A percentile compares a stretch with the other conserved stretches of the same genome.
Evolutionary conservation across 2,797 vertebrate genomes (phyloP).

Genomic region (Sparidentex hasta): DNA sequence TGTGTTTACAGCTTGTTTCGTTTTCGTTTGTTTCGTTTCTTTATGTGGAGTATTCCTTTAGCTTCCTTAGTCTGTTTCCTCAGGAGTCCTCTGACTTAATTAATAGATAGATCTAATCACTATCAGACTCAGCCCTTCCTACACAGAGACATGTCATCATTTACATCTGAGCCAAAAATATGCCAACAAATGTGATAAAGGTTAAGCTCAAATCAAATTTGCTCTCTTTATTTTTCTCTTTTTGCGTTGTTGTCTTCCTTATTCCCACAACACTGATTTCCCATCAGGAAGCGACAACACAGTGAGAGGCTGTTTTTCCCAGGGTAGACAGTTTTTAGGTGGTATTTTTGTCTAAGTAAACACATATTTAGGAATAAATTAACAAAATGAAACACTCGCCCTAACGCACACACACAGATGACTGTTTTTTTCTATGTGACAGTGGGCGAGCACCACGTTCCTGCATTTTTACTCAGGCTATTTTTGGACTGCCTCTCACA

Average conservation of each 20-base stretch:
- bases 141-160: neutral
- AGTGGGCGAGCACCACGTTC: constrained; percentile 59
- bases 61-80: neutral
- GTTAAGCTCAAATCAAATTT: neutral
- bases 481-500: constrained; percentile 79
- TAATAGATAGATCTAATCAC: neutral
- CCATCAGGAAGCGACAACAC: neutral
- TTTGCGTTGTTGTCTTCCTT: constrained; percentile 2
- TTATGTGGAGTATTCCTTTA: neutral
- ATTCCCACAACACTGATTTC: constrained; percentile 23
- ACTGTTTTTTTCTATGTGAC: constrained; percentile 56
- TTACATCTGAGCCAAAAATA: neutral
- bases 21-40: neutral
- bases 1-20: neutral
- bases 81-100: neutral
- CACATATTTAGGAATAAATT: constrained; percentile 60
- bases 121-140: neutral
- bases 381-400: constrained; percentile 40
- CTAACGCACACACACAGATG: constrained; percentile 15
- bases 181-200: neutral
- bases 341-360: constrained; percentile 58
- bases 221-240: neutral
- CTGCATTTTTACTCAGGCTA: constrained; percentile 79
- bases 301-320: constrained; percentile 33
- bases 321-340: constrained; percentile 24